A percentile compares a stretch with the other conserved stretches of the same genome.
Conservation (phyloP, 1,140 invertebrate species). For the Drosophila sp. region DNA sequence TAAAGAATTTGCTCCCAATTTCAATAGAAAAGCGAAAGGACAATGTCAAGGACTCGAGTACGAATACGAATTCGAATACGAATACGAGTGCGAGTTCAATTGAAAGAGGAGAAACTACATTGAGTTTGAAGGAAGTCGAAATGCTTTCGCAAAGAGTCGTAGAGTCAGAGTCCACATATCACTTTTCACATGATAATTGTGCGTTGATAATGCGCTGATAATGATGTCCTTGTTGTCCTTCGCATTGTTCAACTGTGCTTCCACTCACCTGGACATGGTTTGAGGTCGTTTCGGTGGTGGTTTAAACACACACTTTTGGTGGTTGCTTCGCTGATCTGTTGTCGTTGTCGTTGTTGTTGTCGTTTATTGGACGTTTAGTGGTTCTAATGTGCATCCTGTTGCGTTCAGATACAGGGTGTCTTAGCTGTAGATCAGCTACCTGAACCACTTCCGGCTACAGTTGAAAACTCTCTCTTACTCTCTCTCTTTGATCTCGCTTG, state of each 20-base stretch:
- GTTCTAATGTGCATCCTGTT: constrained; percentile 76
- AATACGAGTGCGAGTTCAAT: background rate
- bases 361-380: constrained; percentile 68
- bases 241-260: background rate
- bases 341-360: constrained; percentile 1
- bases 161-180: constrained; percentile 47
- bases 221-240: constrained; percentile 37
- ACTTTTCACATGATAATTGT: constrained; percentile 78
- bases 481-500: background rate
- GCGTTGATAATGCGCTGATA: constrained; percentile 64
- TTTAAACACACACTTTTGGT: constrained; percentile 17
- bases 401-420: constrained; percentile 56
- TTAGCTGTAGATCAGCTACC: constrained; percentile 52
- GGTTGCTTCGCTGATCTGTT: constrained; percentile 13
- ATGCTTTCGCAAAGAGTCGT: background rate
- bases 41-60: constrained; percentile 33
- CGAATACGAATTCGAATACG: background rate
- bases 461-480: background rate
- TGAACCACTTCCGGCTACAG: constrained; percentile 67
- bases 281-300: constrained; percentile 39
- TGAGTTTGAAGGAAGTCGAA: too few species aligned
- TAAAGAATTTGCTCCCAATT: constrained; percentile 38
- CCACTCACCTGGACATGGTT: constrained; percentile 27
- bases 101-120: too few species aligned
- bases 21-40: constrained; percentile 21